Evolutionary conservation across 2,113 vertebrate species (phyloP), one percentile per base, ranked within the genome.

Genomic region (Cricetomys ansorgei): DNA sequence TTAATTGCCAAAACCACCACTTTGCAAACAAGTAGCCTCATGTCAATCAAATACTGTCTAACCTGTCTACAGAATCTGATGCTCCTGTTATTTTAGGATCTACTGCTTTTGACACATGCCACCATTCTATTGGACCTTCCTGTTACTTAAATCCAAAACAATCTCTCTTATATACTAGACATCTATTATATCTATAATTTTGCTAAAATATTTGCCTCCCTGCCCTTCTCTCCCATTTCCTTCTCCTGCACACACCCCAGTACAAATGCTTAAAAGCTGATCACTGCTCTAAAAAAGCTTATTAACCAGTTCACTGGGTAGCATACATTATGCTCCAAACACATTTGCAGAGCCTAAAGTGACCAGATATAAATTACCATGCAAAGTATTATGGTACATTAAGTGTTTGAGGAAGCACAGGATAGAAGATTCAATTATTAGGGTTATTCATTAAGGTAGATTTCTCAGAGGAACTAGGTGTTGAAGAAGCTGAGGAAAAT

Each of bases 361-460:
- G 92, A 96, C 64, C 83, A 93, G 55, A 94, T 84, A 97, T 65
- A 96, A 95, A 95, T 94, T 94, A 94, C n/a, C 55, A 72, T 72
- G 83, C 87, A 93, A 92, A 91, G 45, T 75, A 95, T 81, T 91
- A 94, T 93, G 94, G 91, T 92, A 97, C 93, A 96, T 96, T 96
- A 96, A 96, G 89, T 96, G 64, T 95, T 88, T 96, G 89, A 96
- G 73, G 64, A 95, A 95, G 93, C 87, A 97, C 34, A 91, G 53
- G 57, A 91, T 57, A 84, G 83, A 95, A 93, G 83, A 97, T 89
- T 97, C 83, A 90, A 40, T 93, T 97, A 77, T 96, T 94, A 94
- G 77, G 73, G 43, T 95, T 97, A 94, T 89, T 96, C 50, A 94
- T 96, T 95, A 96, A 96, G 79, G 92, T 88, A 83, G 65, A 93